These are phyloP conservation scores for Hippoglossus stenolepis DNA, from an alignment of 2,113 vertebrate genomes.

Conservation along the genomic window DNA sequence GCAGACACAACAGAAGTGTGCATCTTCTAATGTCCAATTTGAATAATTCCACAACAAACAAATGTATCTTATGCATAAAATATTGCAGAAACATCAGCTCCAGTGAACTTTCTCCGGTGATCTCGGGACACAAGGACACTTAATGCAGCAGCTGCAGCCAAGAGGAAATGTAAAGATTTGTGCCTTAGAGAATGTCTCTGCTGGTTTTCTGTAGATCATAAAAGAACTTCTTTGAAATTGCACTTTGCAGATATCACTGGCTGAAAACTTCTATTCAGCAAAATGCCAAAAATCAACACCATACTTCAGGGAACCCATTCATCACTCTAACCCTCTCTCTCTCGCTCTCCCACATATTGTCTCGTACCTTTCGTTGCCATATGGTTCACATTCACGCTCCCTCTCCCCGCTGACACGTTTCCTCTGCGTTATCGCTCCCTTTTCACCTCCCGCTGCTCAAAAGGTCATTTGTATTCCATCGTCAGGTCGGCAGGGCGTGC, in stretches of 20 bases:
- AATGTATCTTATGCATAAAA: not conserved
- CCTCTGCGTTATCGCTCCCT: constrained; percentile 56
- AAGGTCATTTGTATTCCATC: constrained; percentile 74
- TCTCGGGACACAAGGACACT: too few species aligned
- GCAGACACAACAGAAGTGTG: too few species aligned
- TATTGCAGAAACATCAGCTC: too few species aligned
- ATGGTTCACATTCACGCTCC: constrained; percentile 28
- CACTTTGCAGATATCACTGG: constrained; percentile 1
- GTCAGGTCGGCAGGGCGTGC: constrained; percentile 32
- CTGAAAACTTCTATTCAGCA: constrained; percentile 1
- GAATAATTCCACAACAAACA: not conserved
- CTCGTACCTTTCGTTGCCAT: not conserved
- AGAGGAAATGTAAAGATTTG: not conserved
- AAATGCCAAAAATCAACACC: constrained; percentile 26
- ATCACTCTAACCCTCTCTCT: not conserved
- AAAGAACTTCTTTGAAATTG: not conserved
- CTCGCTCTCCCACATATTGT: not conserved
- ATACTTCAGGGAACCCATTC: constrained; percentile 14
- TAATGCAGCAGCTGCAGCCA: too few species aligned
- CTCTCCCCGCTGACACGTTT: constrained; percentile 34
- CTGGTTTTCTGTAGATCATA: not conserved
- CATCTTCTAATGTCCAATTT: too few species aligned
- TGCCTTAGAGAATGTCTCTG: not conserved
- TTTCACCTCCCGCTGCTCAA: constrained; percentile 68
- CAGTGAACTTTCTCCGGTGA: too few species aligned